phyloP scores from a whole-genome alignment of 2,888 invertebrate genomes.

The Dryomyza anilis region DNA sequence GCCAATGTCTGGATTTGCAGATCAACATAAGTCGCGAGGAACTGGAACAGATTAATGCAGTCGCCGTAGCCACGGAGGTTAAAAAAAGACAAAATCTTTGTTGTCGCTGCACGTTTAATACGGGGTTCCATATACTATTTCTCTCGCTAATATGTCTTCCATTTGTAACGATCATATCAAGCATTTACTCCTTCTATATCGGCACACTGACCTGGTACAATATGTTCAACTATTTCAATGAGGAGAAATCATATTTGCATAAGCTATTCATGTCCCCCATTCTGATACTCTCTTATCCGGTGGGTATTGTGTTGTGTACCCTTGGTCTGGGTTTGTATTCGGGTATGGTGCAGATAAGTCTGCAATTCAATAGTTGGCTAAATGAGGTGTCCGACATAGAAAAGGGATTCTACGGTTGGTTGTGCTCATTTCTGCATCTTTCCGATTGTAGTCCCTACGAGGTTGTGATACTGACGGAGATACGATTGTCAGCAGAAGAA shows the following conservation, averaged over 20 bases:
- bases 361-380: slow-evolving; percentile 72
- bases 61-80: slow-evolving; percentile 64
- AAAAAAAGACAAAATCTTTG: slow-evolving; percentile 66
- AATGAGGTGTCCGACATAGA: slow-evolving; percentile 76
- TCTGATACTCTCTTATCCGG: slow-evolving; percentile 72
- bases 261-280: slow-evolving; percentile 71
- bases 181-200: slow-evolving; percentile 74
- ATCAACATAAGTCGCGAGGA: slow-evolving; percentile 75
- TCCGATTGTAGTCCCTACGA: slow-evolving; percentile 79
- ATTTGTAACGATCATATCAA: slow-evolving; percentile 69
- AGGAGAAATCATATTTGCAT: slow-evolving; percentile 69
- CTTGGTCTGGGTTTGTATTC: slow-evolving; percentile 72
- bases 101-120: slow-evolving; percentile 65
- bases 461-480: slow-evolving; percentile 65
- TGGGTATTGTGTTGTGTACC: slow-evolving; percentile 70
- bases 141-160: slow-evolving; percentile 71
- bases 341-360: slow-evolving; percentile 71
- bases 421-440: slow-evolving; percentile 70
- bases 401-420: slow-evolving; percentile 80
- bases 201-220: slow-evolving; percentile 81
- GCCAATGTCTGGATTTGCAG: slow-evolving; percentile 74
- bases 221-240: slow-evolving; percentile 72
- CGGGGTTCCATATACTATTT: slow-evolving; percentile 71
- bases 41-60: slow-evolving; percentile 71
- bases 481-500: slow-evolving; percentile 53